Evolutionary conservation across 2,113 vertebrate genomes (phyloP).

Genomic region (Eupsittula cactorum): DNA sequence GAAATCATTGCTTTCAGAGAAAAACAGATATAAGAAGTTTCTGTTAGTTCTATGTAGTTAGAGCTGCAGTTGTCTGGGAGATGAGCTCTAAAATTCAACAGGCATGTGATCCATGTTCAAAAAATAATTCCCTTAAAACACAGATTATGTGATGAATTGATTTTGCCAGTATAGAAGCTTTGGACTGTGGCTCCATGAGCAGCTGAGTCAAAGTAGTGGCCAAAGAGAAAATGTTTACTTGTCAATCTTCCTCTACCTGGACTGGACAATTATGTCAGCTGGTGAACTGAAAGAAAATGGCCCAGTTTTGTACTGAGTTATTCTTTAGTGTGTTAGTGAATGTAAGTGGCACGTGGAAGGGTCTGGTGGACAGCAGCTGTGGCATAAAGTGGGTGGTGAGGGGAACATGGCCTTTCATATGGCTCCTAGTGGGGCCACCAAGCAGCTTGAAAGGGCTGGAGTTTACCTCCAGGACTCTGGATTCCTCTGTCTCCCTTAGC

Average conservation of each 20-base stretch:
- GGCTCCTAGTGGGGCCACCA: not conserved
- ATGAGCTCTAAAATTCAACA: not conserved
- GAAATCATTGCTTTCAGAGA: not conserved
- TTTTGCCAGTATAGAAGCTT: not conserved
- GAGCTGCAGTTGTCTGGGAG: not conserved
- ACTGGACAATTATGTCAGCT: not conserved
- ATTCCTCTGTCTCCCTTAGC: not conserved
- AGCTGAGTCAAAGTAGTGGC: not conserved
- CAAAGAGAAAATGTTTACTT: not conserved
- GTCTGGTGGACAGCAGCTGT: not conserved
- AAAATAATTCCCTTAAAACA: not conserved
- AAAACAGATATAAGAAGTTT: not conserved
- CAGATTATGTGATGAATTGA: not conserved
- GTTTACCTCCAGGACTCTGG: not conserved
- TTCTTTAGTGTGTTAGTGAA: not conserved
- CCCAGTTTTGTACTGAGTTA: not conserved
- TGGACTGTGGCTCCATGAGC: not conserved
- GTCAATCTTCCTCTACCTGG: not conserved
- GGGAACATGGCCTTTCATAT: not conserved
- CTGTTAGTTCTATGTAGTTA: not conserved
- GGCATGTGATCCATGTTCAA: not conserved
- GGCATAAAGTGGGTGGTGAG: not conserved
- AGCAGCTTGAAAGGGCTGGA: not conserved
- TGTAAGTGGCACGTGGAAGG: not conserved
- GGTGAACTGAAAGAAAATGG: not conserved